These are phyloP conservation scores for Catotricha subobsoleta DNA, from an alignment of 2,888 invertebrate genomes.

Conservation along the genomic window DNA sequence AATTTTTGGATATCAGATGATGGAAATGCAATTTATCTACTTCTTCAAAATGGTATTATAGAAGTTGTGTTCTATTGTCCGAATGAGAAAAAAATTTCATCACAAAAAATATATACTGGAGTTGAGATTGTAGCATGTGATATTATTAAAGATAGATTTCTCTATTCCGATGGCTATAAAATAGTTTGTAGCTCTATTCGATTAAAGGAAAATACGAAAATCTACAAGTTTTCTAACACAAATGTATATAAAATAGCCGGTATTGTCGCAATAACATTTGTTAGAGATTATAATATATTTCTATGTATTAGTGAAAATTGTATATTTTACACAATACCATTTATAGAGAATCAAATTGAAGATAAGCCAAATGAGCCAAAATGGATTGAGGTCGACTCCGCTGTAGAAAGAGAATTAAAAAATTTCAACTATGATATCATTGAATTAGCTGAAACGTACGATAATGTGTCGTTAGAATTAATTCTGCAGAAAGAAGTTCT, in stretches of 20 bases:
- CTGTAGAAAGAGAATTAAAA: not conserved
- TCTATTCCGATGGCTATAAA: conserved; percentile 1
- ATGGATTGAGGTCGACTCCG: not conserved
- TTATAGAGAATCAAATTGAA: not conserved
- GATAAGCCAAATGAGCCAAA: not conserved
- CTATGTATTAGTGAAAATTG: conserved; percentile 4
- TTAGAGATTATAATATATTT: not conserved
- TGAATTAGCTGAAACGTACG: not conserved
- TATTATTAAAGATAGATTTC: not conserved
- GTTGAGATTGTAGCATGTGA: not conserved
- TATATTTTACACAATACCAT: not conserved
- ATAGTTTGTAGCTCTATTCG: not conserved
- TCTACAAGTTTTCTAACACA: too few species aligned
- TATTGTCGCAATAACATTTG: not conserved
- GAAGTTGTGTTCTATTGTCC: not conserved
- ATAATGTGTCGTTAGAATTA: not conserved
- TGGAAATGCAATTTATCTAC: not conserved
- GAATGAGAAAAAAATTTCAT: too few species aligned
- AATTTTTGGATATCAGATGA: not conserved
- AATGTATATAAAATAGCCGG: too few species aligned
- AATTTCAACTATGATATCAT: not conserved
- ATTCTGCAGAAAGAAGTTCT: not conserved
- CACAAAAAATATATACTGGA: too few species aligned
- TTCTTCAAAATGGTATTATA: not conserved
- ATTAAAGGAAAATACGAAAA: not conserved